These are phyloP conservation scores for Palythoa grandis DNA, from an alignment of 92 coral and sea anemone species.

Conservation along the genomic window DNA sequence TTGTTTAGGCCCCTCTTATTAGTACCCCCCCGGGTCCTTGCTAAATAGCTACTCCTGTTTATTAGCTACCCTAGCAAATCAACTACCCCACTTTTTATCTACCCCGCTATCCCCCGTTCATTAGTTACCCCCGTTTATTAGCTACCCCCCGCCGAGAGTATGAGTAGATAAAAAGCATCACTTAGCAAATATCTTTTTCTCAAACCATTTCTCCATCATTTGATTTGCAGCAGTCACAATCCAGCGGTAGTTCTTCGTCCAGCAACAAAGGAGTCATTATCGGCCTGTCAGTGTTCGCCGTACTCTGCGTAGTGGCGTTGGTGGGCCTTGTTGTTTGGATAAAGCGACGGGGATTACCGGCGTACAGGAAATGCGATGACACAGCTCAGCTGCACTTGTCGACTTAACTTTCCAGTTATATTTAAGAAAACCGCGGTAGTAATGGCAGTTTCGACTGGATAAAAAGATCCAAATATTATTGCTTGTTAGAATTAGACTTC, in stretches of 20 bases:
- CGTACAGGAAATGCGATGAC: slow-evolving; percentile 20
- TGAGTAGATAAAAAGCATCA: too few species aligned
- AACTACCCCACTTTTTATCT: too few species aligned
- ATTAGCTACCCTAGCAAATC: too few species aligned
- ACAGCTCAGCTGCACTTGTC: slow-evolving; percentile 9
- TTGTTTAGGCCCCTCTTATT: too few species aligned
- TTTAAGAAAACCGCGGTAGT: neutral
- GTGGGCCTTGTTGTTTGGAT: slow-evolving; percentile 4
- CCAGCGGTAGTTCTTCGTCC: neutral
- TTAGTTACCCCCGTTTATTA: too few species aligned
- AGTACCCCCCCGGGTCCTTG: too few species aligned
- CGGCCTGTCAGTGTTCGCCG: slow-evolving; percentile 35
- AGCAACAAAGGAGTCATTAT: slow-evolving; percentile 15
- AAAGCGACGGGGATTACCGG: neutral
- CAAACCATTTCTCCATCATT: neutral
- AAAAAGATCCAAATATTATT: neutral
- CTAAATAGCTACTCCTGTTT: too few species aligned
- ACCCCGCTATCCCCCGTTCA: too few species aligned
- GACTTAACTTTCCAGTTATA: neutral
- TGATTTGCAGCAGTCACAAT: neutral
- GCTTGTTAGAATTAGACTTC: neutral
- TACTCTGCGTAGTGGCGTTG: slow-evolving; percentile 3
- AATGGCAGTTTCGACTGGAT: neutral
- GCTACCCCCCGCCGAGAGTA: too few species aligned
- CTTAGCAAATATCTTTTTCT: neutral